Evolutionary conservation across 1,140 invertebrate genomes (phyloP), one percentile per base, ranked within the genome.

Genomic region (Papilio polytes): DNA sequence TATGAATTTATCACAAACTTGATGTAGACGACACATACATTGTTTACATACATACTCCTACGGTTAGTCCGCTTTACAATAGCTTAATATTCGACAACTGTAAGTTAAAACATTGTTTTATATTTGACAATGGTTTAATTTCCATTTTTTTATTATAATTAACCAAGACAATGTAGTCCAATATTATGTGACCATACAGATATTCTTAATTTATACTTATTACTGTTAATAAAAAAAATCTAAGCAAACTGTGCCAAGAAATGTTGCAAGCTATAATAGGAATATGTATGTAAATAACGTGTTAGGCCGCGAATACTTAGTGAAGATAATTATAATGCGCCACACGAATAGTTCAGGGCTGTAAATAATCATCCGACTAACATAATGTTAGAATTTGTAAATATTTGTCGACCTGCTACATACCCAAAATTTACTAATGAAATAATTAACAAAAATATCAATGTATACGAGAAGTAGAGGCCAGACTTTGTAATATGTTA

Each of bases 391-490:
- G 26, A 36, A 15, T 70, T 18, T 70, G 63, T 70, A 70, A 70
- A 70, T 70, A 70, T 70, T 70, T 70, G 12, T 66, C 20, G 15
- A 78, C 51, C 74, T 46, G 77, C 56, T 63, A 78, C 59, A 63
- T 78, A 66, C 56, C 44, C 56, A 78, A 77, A 78, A 66, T 46
- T 59, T 12, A 63, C 56, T 78, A 78, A 59, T 46, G 77, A 66
- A 78, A 78, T 63, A 44, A 78, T n/a, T 78, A 78, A 78, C 77
- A 44, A 78, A 63, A 80, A 80, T 77, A 77, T 80, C 56, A 80
- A 81, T 63, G 80, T 41, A 82, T 81, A 77, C 81, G 83, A 85
- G 76, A 41, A 84, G 82, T 85, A 84, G 82, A 85, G 80, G 82
- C 80, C 82, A 83, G 80, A 85, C 73, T 81, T 78, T 86, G 82